Evolutionary conservation across 2,888 invertebrate genomes (phyloP), one percentile per base, ranked within the genome.

Genomic region (Pristionchus fissidentatus): DNA sequence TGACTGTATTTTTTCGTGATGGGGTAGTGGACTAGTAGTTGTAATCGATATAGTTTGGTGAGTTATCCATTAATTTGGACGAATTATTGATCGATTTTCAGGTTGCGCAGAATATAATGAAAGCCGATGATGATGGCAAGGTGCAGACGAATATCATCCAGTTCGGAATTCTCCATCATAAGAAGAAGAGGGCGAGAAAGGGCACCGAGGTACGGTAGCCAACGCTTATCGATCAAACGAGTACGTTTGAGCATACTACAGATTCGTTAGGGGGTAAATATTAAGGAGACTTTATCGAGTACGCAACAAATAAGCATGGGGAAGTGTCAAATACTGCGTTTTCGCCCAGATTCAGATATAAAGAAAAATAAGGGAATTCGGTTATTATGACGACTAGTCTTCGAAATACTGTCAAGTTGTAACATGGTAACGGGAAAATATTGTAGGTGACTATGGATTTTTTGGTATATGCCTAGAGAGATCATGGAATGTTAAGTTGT

Each of bases 141-240:
- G 87, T 90, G 83, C 91, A 91, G 84, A 87, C 90, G 41, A 89
- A 84, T 55, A 86, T 91, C n/a, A 86, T 89, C 35, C 89, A 90
- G 52, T 91, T 90, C 73, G 91, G 91, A 26, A 89, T 91, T 62
- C 85, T 90, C 15, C 88, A 88, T 43, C 89, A 89, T 78, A 86
- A 88, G 80, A 86, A 87, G 75, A 79, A 57, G 79, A 38, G 41
- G 35, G 29, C 41, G 41, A 70, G 43, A 41, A 70, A 49, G 32
- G 75, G 75, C 7, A 75, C 19, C 5, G 75, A 49, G 49, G 49
- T 75, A 75, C 49, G 75, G 75, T 32, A 75, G 49, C n/a, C 19
- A 49, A 32, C 22, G 41, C 1, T 7, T 15, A 49, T 32, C 46
- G 46, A 29, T 19, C 15, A n/a, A n/a, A n/a, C n/a, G n/a, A n/a